A percentile compares a stretch with the other conserved stretches of the same genome.
Evolutionary conservation across 2,888 invertebrate genomes (phyloP).

Genomic region (Catocala sponsa): DNA sequence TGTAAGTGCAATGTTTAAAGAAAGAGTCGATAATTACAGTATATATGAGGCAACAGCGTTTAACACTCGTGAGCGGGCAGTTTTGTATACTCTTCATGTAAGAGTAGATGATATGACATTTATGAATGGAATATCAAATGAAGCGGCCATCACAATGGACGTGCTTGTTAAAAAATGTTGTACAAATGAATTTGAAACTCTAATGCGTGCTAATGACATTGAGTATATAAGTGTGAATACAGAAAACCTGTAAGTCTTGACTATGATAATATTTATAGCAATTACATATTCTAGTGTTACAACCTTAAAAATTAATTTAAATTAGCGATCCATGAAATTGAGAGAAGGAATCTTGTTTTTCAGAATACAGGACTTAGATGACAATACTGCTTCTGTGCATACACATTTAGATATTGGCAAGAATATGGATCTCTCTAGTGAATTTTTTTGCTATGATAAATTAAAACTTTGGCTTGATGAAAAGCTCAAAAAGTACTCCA

Average conservation of each 20-base stretch:
- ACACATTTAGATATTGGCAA: background rate
- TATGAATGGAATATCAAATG: slow-evolving; percentile 75
- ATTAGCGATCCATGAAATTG: too few relatives aligned
- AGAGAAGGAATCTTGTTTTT: background rate
- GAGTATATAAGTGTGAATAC: slow-evolving; percentile 55
- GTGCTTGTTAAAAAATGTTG: slow-evolving; percentile 60
- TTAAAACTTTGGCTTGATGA: slow-evolving; percentile 54
- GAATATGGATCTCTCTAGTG: background rate
- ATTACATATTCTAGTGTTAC: too few relatives aligned
- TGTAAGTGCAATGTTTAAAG: background rate
- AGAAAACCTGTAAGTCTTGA: slow-evolving; percentile 51
- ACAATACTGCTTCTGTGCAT: background rate
- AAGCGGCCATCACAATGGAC: slow-evolving; percentile 74
- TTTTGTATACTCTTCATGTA: slow-evolving; percentile 62
- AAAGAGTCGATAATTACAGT: slow-evolving; percentile 47
- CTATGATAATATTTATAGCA: background rate
- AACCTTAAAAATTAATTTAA: too few relatives aligned
- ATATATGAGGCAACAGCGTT: slow-evolving; percentile 74
- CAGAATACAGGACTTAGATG: slow-evolving; percentile 6
- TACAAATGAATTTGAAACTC: slow-evolving; percentile 58
- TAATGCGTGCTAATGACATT: slow-evolving; percentile 61
- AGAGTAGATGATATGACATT: slow-evolving; percentile 58
- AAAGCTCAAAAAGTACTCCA: slow-evolving; percentile 47
- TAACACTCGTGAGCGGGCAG: slow-evolving; percentile 66
- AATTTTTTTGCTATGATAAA: slow-evolving; percentile 14